phyloP scores from a whole-genome alignment of 2,888 invertebrate genomes.

The Lysandra bellargus region DNA sequence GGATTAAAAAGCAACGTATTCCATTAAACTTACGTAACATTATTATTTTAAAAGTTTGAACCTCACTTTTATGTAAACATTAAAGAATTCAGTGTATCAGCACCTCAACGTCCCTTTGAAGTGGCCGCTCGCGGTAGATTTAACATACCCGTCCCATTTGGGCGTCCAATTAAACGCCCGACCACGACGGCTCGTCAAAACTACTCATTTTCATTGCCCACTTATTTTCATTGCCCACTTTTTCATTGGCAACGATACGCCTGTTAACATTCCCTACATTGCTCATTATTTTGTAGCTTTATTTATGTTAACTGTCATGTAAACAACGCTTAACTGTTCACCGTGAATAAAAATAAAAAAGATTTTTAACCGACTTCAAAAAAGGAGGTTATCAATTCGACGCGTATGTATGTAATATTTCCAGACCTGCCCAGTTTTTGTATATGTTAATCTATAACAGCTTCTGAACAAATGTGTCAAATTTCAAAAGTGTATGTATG shows the following conservation, averaged over 20 bases:
- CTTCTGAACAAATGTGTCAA: too few species aligned
- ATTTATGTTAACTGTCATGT: slow-evolving; percentile 5
- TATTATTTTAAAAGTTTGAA: neutral
- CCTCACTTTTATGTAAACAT: neutral
- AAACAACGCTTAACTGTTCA: slow-evolving; percentile 8
- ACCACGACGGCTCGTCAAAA: slow-evolving; percentile 61
- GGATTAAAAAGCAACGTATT: too few species aligned
- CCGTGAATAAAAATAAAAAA: neutral
- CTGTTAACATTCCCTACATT: slow-evolving; percentile 51
- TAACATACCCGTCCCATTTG: slow-evolving; percentile 65
- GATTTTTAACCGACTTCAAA: neutral
- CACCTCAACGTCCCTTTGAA: slow-evolving; percentile 57
- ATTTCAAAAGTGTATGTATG: too few species aligned
- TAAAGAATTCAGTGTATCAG: slow-evolving; percentile 30
- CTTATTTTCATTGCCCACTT: slow-evolving; percentile 61
- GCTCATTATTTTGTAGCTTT: slow-evolving; percentile 18
- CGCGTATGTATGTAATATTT: too few species aligned
- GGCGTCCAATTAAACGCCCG: slow-evolving; percentile 68
- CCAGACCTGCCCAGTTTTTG: too few species aligned
- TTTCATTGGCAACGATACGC: slow-evolving; percentile 59
- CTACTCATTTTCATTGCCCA: slow-evolving; percentile 65
- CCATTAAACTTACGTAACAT: too few species aligned
- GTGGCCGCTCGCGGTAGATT: slow-evolving; percentile 65
- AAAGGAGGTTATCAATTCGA: too few species aligned
- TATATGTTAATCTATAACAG: too few species aligned